Conservation (phyloP, 2,888 invertebrate species). For the Furcula furcula region DNA sequence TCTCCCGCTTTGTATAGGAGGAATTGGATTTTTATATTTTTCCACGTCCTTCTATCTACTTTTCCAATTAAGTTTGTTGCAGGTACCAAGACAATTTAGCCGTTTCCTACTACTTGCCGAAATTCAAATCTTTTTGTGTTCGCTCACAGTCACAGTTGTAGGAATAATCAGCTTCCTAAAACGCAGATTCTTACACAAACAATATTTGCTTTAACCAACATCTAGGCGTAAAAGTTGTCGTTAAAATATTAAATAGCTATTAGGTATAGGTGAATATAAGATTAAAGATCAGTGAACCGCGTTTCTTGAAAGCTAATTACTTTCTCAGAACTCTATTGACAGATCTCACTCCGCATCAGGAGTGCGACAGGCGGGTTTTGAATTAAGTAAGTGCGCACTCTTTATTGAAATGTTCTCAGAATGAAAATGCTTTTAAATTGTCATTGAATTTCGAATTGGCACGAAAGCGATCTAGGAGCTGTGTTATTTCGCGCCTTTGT, state of each 20-base stretch:
- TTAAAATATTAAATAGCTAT: background rate
- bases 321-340: constrained; percentile 26
- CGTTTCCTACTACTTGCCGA: too few relatives aligned
- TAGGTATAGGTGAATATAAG: background rate
- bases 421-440: constrained; percentile 39
- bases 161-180: too few relatives aligned
- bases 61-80: too few relatives aligned
- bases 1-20: too few relatives aligned
- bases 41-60: too few relatives aligned
- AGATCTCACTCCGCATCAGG: constrained; percentile 12
- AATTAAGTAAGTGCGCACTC: constrained; percentile 15
- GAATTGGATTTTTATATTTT: too few relatives aligned
- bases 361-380: constrained; percentile 18
- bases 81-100: too few relatives aligned
- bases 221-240: background rate
- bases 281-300: constrained; percentile 5
- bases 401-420: constrained; percentile 30
- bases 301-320: constrained; percentile 23
- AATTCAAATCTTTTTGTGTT: too few relatives aligned
- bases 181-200: too few relatives aligned
- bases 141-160: too few relatives aligned
- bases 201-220: background rate
- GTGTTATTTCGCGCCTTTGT: constrained; percentile 24
- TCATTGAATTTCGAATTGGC: constrained; percentile 25
- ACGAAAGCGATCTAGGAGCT: constrained; percentile 16